Evolutionary conservation across 2,113 vertebrate species (phyloP).

Genomic region (Chauna torquata): DNA sequence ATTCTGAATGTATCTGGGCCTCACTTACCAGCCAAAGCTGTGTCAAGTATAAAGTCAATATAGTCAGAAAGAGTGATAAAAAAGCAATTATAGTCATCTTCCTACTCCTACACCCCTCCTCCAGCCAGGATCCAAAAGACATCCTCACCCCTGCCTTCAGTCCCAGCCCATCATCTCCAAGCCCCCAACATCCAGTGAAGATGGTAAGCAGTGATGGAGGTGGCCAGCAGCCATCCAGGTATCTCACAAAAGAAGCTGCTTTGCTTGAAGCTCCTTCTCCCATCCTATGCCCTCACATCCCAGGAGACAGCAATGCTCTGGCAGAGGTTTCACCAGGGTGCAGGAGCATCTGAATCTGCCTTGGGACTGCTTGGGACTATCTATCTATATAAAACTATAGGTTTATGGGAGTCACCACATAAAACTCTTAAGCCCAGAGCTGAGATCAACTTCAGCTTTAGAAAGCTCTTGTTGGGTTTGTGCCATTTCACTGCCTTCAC

Average conservation of each 20-base stretch:
- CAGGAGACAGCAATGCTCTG: background rate
- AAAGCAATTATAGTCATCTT: conserved; percentile 57
- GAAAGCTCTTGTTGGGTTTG: background rate
- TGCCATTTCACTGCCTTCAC: background rate
- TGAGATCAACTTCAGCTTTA: background rate
- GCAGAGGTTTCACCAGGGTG: accelerated
- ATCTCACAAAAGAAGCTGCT: background rate
- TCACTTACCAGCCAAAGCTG: conserved; percentile 57
- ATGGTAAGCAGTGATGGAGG: background rate
- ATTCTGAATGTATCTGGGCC: conserved; percentile 59
- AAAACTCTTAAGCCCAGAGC: background rate
- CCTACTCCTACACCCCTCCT: background rate
- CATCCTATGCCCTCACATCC: accelerated
- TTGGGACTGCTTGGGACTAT: background rate
- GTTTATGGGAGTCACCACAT: background rate
- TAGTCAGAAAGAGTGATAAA: conserved; percentile 41
- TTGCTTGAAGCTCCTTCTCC: background rate
- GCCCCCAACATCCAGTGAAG: background rate
- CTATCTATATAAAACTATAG: background rate
- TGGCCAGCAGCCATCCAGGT: background rate
- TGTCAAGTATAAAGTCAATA: conserved; percentile 58
- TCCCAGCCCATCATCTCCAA: background rate
- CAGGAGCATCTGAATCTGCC: background rate
- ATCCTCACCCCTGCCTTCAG: background rate
- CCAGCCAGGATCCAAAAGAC: background rate